Conservation (phyloP, 2,888 invertebrate species). For the Hypomecis punctinalis region DNA sequence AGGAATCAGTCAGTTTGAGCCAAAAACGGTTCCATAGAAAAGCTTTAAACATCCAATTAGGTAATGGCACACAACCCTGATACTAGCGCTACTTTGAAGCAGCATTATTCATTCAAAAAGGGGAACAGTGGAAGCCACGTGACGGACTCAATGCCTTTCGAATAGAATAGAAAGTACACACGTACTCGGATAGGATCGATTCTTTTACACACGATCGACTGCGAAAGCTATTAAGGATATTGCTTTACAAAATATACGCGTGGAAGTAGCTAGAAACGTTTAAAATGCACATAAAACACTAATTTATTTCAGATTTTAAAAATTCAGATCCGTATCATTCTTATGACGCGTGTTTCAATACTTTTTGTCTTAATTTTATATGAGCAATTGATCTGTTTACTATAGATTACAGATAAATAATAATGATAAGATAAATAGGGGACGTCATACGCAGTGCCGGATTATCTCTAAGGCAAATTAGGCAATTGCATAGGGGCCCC, state of each 20-base stretch:
- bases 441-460: too few species aligned
- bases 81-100: constrained; percentile 52
- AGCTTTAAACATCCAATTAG: constrained; percentile 1
- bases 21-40: neutral
- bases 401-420: too few species aligned
- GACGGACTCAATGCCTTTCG: constrained; percentile 47
- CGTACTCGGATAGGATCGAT: constrained; percentile 39
- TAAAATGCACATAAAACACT: neutral
- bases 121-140: constrained; percentile 50
- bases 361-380: too few species aligned
- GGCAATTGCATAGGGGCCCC: too few species aligned
- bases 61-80: constrained; percentile 27
- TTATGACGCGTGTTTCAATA: too few species aligned
- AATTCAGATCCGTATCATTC: too few species aligned
- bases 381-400: too few species aligned
- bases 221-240: constrained; percentile 5
- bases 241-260: constrained; percentile 16
- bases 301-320: too few species aligned
- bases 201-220: constrained; percentile 14
- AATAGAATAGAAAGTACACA: constrained; percentile 44
- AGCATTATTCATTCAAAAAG: constrained; percentile 71
- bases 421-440: too few species aligned
- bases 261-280: neutral
- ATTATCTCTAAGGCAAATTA: too few species aligned
- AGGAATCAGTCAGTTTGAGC: too few species aligned